Evolutionary conservation across 1,140 invertebrate genomes (phyloP).

Genomic region (Teleogryllus occipitalis): DNA sequence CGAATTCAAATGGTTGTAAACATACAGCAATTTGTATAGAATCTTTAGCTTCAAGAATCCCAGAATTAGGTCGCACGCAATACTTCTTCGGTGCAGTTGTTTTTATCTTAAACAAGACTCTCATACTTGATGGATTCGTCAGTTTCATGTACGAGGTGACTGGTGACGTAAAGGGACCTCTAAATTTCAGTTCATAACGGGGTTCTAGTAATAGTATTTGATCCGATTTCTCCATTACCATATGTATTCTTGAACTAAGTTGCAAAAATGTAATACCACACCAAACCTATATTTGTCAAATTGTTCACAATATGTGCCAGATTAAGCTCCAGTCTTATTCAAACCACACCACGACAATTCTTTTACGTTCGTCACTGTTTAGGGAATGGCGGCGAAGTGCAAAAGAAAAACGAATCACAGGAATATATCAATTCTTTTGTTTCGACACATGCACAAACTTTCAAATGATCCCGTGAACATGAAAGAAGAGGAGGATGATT

Average conservation of each 20-base stretch:
- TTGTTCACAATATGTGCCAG: neutral
- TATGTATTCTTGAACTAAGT: neutral
- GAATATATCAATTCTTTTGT: neutral
- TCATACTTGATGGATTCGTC: constrained; percentile 76
- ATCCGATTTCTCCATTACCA: constrained; percentile 41
- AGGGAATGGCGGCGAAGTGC: too few species aligned
- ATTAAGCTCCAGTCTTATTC: neutral
- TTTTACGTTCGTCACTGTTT: too few species aligned
- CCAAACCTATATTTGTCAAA: neutral
- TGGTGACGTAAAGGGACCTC: constrained; percentile 81
- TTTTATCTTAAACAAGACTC: constrained; percentile 98
- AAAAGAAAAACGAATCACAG: neutral
- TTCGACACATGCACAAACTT: neutral
- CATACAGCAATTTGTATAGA: constrained; percentile 85
- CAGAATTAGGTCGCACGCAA: constrained; percentile 97
- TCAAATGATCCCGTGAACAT: neutral
- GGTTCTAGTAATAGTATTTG: constrained; percentile 64
- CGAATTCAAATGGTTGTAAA: constrained; percentile 91
- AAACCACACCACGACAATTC: too few species aligned
- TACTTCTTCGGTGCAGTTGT: constrained; percentile 98
- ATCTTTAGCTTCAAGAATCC: constrained; percentile 67
- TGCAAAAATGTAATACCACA: neutral
- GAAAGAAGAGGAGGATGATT: neutral
- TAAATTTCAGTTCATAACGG: constrained; percentile 61
- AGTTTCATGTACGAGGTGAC: constrained; percentile 86